phyloP scores from a whole-genome alignment of 1,140 invertebrate species.

The Hypothenemus hampei region DNA sequence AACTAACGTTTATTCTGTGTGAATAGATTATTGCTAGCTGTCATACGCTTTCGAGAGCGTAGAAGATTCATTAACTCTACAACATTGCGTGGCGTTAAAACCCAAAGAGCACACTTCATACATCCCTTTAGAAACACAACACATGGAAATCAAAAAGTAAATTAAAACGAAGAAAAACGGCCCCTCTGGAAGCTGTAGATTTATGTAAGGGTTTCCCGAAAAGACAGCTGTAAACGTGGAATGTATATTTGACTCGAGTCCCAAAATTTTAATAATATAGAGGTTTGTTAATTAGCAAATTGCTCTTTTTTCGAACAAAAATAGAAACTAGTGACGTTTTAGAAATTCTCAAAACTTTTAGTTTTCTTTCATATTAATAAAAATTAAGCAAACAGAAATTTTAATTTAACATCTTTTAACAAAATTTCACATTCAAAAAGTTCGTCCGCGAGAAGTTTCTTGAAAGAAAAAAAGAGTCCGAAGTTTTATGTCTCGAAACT shows the following conservation, averaged over 20 bases:
- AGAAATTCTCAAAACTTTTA: too few species aligned
- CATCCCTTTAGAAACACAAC: not conserved
- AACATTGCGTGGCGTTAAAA: constrained; percentile 16
- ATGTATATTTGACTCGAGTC: too few species aligned
- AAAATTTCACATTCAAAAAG: constrained; percentile 15
- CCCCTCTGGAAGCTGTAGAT: too few species aligned
- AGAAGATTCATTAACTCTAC: constrained; percentile 22
- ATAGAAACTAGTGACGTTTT: not conserved
- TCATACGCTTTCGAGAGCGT: constrained; percentile 16
- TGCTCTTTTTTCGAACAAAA: too few species aligned
- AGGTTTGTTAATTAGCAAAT: too few species aligned
- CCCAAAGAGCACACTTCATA: constrained; percentile 10
- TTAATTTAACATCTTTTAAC: constrained; percentile 19
- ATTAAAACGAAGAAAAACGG: not conserved
- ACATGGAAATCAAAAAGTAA: not conserved
- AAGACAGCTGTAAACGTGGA: too few species aligned
- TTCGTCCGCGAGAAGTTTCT: constrained; percentile 12
- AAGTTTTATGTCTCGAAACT: constrained; percentile 10
- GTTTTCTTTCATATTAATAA: constrained; percentile 17
- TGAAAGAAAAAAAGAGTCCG: too few species aligned
- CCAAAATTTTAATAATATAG: too few species aligned
- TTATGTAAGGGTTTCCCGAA: too few species aligned
- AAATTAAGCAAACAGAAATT: constrained; percentile 13
- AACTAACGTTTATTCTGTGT: too few species aligned
- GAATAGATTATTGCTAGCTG: constrained; percentile 23